A percentile compares a stretch with the other conserved stretches of the same genome.
phyloP scores from a whole-genome alignment of 2,888 invertebrate species.

The Junonia oenone region DNA sequence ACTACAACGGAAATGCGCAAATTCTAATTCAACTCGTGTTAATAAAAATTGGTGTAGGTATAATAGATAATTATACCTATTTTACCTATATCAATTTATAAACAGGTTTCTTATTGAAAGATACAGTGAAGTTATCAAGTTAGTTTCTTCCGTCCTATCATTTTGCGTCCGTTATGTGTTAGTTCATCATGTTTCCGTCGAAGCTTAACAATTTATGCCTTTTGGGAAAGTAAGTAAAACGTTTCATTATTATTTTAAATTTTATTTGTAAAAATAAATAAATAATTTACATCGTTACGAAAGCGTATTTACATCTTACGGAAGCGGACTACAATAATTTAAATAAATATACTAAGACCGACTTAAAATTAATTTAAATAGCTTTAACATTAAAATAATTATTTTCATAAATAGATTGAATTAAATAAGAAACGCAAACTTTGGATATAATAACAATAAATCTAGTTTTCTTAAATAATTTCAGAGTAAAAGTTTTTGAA shows the following conservation, averaged over 20 bases:
- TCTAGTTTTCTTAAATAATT: background rate
- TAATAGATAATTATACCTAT: no score
- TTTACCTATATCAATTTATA: no score
- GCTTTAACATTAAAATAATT: conserved; percentile 10
- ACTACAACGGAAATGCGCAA: no score
- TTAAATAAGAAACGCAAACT: conserved; percentile 8
- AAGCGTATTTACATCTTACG: conserved; percentile 73
- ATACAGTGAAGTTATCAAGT: no score
- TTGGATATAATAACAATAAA: conserved; percentile 9
- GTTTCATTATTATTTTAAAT: conserved; percentile 23
- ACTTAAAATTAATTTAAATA: conserved; percentile 5
- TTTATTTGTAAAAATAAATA: conserved; percentile 64
- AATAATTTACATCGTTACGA: conserved; percentile 66
- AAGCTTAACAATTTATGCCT: no score
- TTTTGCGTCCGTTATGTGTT: no score
- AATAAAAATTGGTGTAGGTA: no score
- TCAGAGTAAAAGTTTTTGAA: background rate
- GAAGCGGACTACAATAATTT: conserved; percentile 47
- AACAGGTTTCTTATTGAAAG: no score
- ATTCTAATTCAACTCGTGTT: no score
- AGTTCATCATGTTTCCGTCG: no score
- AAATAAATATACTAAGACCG: conserved; percentile 31
- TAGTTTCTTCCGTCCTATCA: no score
- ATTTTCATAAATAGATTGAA: conserved; percentile 9
- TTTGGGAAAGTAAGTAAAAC: conserved; percentile 16